A percentile compares a stretch with the other conserved stretches of the same genome.
These are phyloP conservation scores for Tyrannus savana DNA, from an alignment of 2,113 vertebrate species.

Conservation along the genomic window DNA sequence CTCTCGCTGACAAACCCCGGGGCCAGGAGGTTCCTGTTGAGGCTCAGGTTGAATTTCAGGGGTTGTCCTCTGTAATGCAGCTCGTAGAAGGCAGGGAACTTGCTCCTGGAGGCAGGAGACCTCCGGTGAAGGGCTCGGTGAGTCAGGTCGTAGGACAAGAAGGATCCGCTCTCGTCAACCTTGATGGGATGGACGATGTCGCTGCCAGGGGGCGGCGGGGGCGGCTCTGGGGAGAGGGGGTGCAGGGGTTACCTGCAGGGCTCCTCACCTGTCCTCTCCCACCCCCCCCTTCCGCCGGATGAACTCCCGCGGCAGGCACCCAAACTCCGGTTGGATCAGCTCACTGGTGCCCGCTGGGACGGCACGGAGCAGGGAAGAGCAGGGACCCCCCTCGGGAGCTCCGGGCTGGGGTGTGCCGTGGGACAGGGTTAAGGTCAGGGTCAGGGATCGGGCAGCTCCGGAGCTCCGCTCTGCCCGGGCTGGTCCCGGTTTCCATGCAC, in stretches of 20 bases:
- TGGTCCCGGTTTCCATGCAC: background rate
- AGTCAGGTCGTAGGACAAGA: constrained; percentile 89
- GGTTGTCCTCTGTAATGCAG: constrained; percentile 76
- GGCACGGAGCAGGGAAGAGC: background rate
- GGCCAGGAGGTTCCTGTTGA: constrained; percentile 85
- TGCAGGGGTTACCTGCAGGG: accelerated
- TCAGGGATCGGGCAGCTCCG: background rate
- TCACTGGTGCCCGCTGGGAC: accelerated
- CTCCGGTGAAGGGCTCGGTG: constrained; percentile 81
- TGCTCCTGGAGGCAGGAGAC: constrained; percentile 53
- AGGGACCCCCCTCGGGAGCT: background rate
- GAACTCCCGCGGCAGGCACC: background rate
- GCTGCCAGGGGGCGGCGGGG: background rate
- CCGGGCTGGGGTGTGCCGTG: background rate
- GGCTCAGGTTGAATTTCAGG: constrained; percentile 87
- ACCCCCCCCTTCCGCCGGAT: background rate
- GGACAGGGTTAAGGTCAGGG: background rate
- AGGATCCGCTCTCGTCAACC: constrained; percentile 86
- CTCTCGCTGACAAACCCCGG: constrained; percentile 87
- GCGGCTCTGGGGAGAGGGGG: background rate
- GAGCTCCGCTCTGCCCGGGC: background rate
- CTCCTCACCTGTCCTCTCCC: background rate
- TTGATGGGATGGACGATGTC: constrained; percentile 88
- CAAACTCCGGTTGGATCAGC: accelerated
- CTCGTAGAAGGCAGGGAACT: constrained; percentile 76